These are phyloP conservation scores for Bursaphelenchus okinawaensis DNA, from an alignment of 2,888 invertebrate species.

Conservation along the genomic window DNA sequence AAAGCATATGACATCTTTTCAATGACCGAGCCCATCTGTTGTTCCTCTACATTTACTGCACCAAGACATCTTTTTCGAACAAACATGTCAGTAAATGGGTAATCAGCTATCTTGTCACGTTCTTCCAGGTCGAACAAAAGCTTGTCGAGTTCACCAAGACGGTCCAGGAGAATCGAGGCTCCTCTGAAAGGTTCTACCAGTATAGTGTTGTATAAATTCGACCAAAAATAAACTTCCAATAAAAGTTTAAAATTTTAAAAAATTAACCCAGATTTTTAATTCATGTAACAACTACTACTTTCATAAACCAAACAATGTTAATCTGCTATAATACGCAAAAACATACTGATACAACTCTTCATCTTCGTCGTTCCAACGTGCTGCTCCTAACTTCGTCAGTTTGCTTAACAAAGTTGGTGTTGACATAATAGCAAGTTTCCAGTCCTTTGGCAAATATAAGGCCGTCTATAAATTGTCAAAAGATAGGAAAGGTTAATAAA, in stretches of 20 bases:
- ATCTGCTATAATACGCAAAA: too few species aligned
- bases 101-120: neutral
- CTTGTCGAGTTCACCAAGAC: slow-evolving; percentile 42
- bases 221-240: too few species aligned
- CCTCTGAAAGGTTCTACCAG: slow-evolving; percentile 28
- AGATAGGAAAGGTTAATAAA: neutral
- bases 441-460: slow-evolving; percentile 43
- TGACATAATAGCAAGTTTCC: slow-evolving; percentile 37
- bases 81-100: neutral
- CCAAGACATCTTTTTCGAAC: neutral
- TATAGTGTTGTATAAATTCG: too few species aligned
- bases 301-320: too few species aligned
- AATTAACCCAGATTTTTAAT: too few species aligned
- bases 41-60: neutral
- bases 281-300: too few species aligned
- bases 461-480: slow-evolving; percentile 27
- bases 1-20: neutral
- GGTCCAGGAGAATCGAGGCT: slow-evolving; percentile 39
- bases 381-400: slow-evolving; percentile 18
- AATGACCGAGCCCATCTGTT: neutral
- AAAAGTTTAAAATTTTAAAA: too few species aligned
- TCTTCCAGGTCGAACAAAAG: slow-evolving; percentile 15
- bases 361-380: too few species aligned
- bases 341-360: too few species aligned
- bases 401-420: slow-evolving; percentile 36